These are phyloP conservation scores for Conus betulinus DNA, from an alignment of 1,140 invertebrate species.

Conservation along the genomic window DNA sequence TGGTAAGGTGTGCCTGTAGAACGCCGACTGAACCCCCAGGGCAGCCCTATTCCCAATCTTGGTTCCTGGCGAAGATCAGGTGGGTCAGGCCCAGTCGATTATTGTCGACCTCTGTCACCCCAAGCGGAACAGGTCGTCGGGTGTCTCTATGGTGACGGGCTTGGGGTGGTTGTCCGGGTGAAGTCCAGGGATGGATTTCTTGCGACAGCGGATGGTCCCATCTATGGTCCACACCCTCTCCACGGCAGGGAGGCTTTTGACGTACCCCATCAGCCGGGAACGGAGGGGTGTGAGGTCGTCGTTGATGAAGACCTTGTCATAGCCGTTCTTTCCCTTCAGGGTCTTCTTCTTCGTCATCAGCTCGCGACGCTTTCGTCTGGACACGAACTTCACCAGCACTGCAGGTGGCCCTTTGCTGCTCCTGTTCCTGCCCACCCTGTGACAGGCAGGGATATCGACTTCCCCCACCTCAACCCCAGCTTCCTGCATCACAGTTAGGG, in stretches of 20 bases:
- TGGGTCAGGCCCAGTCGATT: not conserved
- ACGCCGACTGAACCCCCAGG: not conserved
- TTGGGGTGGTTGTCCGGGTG: not conserved
- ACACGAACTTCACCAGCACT: not conserved
- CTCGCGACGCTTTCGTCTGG: not conserved
- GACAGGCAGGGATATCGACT: not conserved
- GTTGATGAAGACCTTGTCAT: not conserved
- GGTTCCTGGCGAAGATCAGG: not conserved
- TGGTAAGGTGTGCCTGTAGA: too few species aligned
- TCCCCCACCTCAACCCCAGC: not conserved
- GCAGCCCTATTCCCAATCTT: not conserved
- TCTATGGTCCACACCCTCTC: not conserved
- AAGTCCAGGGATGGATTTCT: not conserved
- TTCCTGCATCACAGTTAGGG: not conserved
- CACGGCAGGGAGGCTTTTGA: not conserved
- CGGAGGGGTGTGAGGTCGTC: slow-evolving; percentile 13
- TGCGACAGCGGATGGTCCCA: not conserved
- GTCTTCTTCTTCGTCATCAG: not conserved
- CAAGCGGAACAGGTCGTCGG: not conserved
- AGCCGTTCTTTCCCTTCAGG: not conserved
- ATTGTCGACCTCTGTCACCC: not conserved
- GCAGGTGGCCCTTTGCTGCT: not conserved
- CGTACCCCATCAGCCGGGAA: not conserved
- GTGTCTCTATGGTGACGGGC: not conserved
- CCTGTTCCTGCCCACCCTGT: not conserved